Evolutionary conservation across 2,113 vertebrate species (phyloP), one percentile per base, ranked within the genome.

Genomic region (Cheirogaleus medius): DNA sequence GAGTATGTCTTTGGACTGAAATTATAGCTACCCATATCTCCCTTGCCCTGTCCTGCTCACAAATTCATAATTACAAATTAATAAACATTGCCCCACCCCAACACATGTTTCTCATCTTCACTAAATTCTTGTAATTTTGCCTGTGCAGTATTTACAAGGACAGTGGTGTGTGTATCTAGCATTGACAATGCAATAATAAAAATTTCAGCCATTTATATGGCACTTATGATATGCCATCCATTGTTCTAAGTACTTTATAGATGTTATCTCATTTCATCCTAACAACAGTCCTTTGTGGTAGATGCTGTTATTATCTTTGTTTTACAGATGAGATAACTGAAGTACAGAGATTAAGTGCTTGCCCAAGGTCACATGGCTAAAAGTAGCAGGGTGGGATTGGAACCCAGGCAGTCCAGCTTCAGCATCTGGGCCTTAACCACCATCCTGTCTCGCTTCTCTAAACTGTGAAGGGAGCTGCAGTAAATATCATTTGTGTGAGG

Each of bases 311-410:
- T 68, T 73, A 71, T 64, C 52, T 84, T 91, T 88, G 54, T 66
- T 97, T 95, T 71, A 76, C 29, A 87, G 74, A 68, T 44, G 34
- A 87, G 60, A 90, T 49, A 52, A 83, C 39, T 44, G 64, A 74
- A n/a, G 39, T 71, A 37, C 13, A 44, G 39, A 42, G 34, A 37
- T 54, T 44, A 69, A 63, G 32, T 52, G 54, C 25, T 47, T 76
- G 76, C 44, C 18, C 8, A 60, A 86, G 71, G 85, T 60, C 14
- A 39, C n/a, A 47, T 17, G n/a, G 66, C 86, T 86, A 7, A 52
- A 76, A 82, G 58, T 27, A 23, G 1, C 56, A 21, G 29, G 15
- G 34, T 49, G 29, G 29, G 47, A 34, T 6, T 17, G 15, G 71
- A 27, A 29, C 37, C 39, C 8, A 52, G 71, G 11, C 5, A 17